A percentile compares a stretch with the other conserved stretches of the same genome.
phyloP scores from a whole-genome alignment of 2,888 invertebrate species.

The Hyppa rectilinea region DNA sequence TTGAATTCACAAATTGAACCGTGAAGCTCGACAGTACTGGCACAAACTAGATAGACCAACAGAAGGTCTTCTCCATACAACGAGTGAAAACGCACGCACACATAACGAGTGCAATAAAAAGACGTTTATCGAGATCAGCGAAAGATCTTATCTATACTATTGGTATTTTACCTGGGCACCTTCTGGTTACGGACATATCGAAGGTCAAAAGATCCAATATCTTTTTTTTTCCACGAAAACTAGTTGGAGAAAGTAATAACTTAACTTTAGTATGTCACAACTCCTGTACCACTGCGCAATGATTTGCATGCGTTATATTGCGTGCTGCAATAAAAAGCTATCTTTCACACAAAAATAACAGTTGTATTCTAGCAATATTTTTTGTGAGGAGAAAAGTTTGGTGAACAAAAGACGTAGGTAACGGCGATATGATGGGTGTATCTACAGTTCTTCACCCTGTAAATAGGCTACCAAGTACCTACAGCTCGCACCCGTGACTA shows the following conservation, averaged over 20 bases:
- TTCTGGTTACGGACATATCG: background rate
- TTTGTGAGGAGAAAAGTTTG: too few relatives aligned
- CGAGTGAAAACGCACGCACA: background rate
- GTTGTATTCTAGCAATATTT: background rate
- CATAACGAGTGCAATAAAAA: background rate
- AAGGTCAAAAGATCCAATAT: background rate
- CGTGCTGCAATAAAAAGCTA: background rate
- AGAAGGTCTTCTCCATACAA: slow-evolving; percentile 17
- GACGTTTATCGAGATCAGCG: background rate
- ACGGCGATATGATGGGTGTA: background rate
- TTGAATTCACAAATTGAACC: slow-evolving; percentile 32
- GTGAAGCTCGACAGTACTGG: background rate
- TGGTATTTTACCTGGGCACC: too few relatives aligned
- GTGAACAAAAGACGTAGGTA: background rate
- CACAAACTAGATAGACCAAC: background rate
- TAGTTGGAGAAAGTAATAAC: background rate
- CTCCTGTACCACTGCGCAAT: too few relatives aligned
- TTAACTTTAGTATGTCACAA: background rate
- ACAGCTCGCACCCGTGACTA: background rate
- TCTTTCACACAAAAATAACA: background rate
- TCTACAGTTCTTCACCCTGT: background rate
- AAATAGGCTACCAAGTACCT: background rate
- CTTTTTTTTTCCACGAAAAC: background rate
- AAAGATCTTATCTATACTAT: too few relatives aligned
- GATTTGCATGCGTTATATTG: too few relatives aligned